Percentiles rank a stretch among this genome's conserved stretches.
Conservation (phyloP, 2,797 vertebrate genomes). For the Thalassophryne amazonica region DNA sequence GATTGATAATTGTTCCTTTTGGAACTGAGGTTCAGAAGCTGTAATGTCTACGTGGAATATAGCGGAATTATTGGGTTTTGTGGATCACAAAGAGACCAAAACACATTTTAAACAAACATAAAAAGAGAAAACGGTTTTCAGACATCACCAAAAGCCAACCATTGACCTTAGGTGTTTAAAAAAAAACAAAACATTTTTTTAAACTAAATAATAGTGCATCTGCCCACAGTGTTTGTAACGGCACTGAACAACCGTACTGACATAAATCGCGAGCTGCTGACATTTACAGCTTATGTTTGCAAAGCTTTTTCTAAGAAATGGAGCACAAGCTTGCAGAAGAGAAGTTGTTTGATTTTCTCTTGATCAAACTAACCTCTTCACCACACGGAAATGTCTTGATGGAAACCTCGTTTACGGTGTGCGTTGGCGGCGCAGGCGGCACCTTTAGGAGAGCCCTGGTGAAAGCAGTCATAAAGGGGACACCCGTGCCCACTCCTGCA, state of each 20-base stretch:
- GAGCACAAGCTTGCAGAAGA: slow-evolving; percentile 42
- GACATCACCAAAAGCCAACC: not conserved
- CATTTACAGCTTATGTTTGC: slow-evolving; percentile 59
- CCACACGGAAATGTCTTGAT: slow-evolving; percentile 51
- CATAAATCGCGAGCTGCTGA: slow-evolving; percentile 58
- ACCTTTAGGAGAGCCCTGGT: slow-evolving; percentile 72
- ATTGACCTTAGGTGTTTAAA: not conserved
- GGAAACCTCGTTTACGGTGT: slow-evolving; percentile 53
- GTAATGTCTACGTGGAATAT: slow-evolving; percentile 31
- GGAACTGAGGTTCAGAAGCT: slow-evolving; percentile 11
- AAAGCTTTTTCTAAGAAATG: slow-evolving; percentile 61
- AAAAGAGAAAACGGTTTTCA: not conserved
- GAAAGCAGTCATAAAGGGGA: slow-evolving; percentile 74
- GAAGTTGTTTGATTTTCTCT: slow-evolving; percentile 31
- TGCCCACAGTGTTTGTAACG: slow-evolving; percentile 18
- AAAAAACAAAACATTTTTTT: slow-evolving; percentile 28
- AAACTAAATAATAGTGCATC: slow-evolving; percentile 23
- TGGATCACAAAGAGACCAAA: slow-evolving; percentile 16
- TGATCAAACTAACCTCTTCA: slow-evolving; percentile 27
- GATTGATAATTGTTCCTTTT: slow-evolving; percentile 28
- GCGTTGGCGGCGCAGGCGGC: slow-evolving; percentile 48
- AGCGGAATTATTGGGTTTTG: slow-evolving; percentile 26
- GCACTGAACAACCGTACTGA: slow-evolving; percentile 12
- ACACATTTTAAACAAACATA: slow-evolving; percentile 5
- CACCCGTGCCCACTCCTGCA: slow-evolving; percentile 63